These are phyloP conservation scores for Passer domesticus DNA, from an alignment of 2,113 vertebrate species.

Conservation along the genomic window DNA sequence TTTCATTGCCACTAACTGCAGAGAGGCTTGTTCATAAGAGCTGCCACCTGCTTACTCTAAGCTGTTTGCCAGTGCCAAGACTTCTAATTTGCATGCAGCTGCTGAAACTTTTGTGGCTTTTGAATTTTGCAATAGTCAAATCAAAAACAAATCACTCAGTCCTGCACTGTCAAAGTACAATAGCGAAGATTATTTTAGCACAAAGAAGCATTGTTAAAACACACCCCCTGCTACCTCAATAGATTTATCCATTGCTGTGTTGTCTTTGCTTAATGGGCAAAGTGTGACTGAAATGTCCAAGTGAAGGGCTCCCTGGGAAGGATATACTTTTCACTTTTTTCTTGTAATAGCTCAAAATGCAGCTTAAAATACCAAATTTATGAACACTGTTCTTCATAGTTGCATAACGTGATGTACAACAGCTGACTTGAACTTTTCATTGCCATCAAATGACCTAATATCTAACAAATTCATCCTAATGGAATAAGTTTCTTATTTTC, in stretches of 20 bases:
- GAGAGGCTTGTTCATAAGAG: background rate
- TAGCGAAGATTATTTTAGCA: background rate
- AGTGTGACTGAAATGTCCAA: background rate
- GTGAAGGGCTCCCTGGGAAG: background rate
- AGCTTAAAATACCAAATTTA: background rate
- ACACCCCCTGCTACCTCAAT: background rate
- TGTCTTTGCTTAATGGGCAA: background rate
- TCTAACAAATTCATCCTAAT: background rate
- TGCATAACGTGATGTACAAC: background rate
- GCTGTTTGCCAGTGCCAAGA: background rate
- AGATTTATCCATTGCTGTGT: background rate
- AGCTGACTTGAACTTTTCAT: background rate
- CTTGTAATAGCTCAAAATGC: background rate
- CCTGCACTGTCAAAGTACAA: background rate
- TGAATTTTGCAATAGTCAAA: conserved; percentile 63
- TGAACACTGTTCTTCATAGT: background rate
- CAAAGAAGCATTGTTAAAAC: background rate
- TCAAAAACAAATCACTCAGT: conserved; percentile 36
- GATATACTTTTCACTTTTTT: background rate
- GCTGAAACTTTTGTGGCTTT: conserved; percentile 28
- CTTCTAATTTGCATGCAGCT: conserved; percentile 61
- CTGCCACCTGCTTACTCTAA: background rate
- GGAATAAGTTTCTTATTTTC: background rate
- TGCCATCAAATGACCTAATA: background rate
- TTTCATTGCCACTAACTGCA: background rate